Percentiles rank a stretch among this genome's conserved stretches.
Evolutionary conservation across 1,140 invertebrate genomes (phyloP).

Genomic region (Euschistus heros): DNA sequence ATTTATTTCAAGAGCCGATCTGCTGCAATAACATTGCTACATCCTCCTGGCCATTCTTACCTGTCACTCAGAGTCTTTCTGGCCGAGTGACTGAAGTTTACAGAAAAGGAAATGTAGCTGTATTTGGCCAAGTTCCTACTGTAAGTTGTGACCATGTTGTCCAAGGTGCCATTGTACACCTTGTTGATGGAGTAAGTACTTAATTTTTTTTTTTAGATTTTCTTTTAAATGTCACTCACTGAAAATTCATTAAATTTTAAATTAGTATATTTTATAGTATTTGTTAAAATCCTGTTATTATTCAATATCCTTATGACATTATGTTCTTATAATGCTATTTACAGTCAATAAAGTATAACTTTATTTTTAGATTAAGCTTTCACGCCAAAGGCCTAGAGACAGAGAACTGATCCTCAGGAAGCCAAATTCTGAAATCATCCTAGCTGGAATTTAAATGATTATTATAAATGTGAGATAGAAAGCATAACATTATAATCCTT

Average conservation of each 20-base stretch:
- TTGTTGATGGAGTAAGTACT: background rate
- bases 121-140: background rate
- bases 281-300: background rate
- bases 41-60: conserved; percentile 33
- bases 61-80: conserved; percentile 29
- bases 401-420: conserved; percentile 3
- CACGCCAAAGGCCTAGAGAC: background rate
- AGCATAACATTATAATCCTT: too few relatives aligned
- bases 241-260: background rate
- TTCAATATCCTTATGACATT: background rate
- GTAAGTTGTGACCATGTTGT: background rate
- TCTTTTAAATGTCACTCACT: background rate
- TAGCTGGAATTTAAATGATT: conserved; percentile 11
- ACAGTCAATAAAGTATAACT: background rate
- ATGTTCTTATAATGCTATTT: background rate
- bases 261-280: background rate
- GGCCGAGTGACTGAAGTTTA: background rate
- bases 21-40: conserved; percentile 36
- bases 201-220: background rate
- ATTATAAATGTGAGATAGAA: too few relatives aligned
- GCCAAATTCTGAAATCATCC: conserved; percentile 13
- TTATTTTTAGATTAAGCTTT: conserved; percentile 31
- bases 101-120: background rate
- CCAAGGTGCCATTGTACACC: background rate
- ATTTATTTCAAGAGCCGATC: conserved; percentile 33